Evolutionary conservation across 1,140 invertebrate species (phyloP).

Genomic region (Hylaeus volcanicus): DNA sequence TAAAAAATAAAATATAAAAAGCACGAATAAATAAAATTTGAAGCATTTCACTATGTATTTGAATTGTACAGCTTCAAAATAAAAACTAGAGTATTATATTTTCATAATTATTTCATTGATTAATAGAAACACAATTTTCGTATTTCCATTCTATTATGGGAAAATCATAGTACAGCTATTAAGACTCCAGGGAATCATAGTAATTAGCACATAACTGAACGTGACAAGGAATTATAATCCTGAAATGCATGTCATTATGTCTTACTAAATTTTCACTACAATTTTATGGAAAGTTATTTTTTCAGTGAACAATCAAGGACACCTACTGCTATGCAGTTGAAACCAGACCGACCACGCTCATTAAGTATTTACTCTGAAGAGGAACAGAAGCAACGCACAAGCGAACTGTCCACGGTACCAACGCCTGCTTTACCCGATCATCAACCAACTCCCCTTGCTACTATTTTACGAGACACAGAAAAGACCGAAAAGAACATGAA

Average conservation of each 20-base stretch:
- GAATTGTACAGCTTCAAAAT: background rate
- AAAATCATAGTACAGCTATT: background rate
- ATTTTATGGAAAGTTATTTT: slow-evolving; percentile 55
- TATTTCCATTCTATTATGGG: background rate
- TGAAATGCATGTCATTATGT: slow-evolving; percentile 23
- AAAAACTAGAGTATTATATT: background rate
- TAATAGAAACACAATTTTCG: background rate
- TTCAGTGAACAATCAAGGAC: slow-evolving; percentile 51
- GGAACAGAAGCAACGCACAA: slow-evolving; percentile 68
- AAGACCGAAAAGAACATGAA: slow-evolving; percentile 64
- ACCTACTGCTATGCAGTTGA: slow-evolving; percentile 59
- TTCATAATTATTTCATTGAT: background rate
- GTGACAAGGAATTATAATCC: background rate
- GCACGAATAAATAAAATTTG: background rate
- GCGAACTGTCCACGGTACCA: slow-evolving; percentile 71
- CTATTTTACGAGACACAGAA: slow-evolving; percentile 55
- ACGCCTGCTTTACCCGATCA: slow-evolving; percentile 72
- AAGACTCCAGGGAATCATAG: background rate
- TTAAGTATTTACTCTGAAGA: slow-evolving; percentile 78
- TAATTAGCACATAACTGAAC: background rate
- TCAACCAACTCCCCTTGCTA: slow-evolving; percentile 50
- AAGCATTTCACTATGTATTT: background rate
- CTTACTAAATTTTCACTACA: background rate
- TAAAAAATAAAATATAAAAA: background rate
- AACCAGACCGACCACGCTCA: slow-evolving; percentile 80